phyloP scores from a whole-genome alignment of 2,797 vertebrate genomes.

The Knipowitschia caucasica region DNA sequence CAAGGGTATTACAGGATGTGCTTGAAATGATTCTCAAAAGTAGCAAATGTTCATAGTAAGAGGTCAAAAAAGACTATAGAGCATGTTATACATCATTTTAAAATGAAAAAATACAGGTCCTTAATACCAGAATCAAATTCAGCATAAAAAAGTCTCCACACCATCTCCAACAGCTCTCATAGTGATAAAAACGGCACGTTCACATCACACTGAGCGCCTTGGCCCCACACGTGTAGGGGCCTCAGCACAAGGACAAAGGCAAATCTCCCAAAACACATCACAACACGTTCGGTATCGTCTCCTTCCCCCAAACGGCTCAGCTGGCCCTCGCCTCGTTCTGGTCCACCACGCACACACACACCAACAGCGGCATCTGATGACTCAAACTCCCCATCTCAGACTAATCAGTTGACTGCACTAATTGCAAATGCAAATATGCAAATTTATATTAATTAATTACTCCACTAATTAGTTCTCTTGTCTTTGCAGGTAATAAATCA shows the following conservation, averaged over 20 bases:
- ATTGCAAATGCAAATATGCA: conserved; percentile 99
- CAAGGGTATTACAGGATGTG: too few species aligned
- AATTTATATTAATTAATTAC: conserved; percentile 99
- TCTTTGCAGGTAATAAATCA: conserved; percentile 99
- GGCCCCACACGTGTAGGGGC: conserved; percentile 21
- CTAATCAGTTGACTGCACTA: conserved; percentile 99
- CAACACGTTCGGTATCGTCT: conserved; percentile 18
- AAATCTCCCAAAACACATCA: conserved; percentile 9
- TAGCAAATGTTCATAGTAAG: too few species aligned
- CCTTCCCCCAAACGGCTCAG: conserved; percentile 60
- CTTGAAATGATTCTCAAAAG: too few species aligned
- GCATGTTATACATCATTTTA: too few species aligned
- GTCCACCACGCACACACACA: conserved; percentile 50
- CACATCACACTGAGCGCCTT: conserved; percentile 18
- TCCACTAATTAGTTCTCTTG: conserved; percentile 99
- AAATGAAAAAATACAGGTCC: too few species aligned
- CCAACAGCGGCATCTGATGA: conserved; percentile 91
- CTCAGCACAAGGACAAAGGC: conserved; percentile 13
- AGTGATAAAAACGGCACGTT: conserved; percentile 11
- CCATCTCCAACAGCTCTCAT: too few species aligned
- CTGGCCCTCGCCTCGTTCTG: conserved; percentile 67
- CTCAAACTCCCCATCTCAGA: conserved; percentile 99
- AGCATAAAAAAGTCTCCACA: too few species aligned
- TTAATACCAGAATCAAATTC: too few species aligned
- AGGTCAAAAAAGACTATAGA: too few species aligned